Percentiles rank a stretch among this genome's conserved stretches.
These are phyloP conservation scores for Nebria brevicollis DNA, from an alignment of 2,888 invertebrate genomes.

Conservation along the genomic window DNA sequence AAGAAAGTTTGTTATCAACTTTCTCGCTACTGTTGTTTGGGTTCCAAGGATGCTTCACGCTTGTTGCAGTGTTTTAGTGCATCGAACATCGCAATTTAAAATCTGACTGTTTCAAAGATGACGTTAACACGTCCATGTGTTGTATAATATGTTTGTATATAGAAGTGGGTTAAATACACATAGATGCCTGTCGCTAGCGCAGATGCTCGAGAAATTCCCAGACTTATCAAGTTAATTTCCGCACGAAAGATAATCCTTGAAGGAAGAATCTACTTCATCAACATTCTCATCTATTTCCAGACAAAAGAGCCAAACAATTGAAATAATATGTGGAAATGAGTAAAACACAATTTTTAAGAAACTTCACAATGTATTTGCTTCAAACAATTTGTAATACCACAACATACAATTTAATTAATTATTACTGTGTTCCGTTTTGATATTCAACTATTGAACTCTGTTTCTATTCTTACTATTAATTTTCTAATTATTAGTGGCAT, in stretches of 20 bases:
- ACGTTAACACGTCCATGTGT: neutral
- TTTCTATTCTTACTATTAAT: neutral
- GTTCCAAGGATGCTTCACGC: too few relatives aligned
- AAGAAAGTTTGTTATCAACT: too few relatives aligned
- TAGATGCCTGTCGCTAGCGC: neutral
- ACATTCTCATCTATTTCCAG: neutral
- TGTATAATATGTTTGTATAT: neutral
- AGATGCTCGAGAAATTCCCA: constrained; percentile 11
- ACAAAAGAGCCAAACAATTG: neutral
- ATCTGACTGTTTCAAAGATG: neutral
- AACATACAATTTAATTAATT: neutral
- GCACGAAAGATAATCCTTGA: constrained; percentile 7
- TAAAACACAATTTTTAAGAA: neutral
- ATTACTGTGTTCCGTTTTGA: neutral
- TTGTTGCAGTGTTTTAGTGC: too few relatives aligned
- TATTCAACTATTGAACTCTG: neutral
- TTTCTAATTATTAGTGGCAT: neutral
- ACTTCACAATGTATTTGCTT: too few relatives aligned
- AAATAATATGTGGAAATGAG: constrained; percentile 2
- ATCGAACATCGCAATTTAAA: neutral
- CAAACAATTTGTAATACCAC: neutral
- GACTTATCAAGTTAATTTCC: constrained; percentile 22
- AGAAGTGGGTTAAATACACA: constrained; percentile 9
- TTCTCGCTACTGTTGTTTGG: too few relatives aligned
- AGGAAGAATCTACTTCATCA: neutral